phyloP scores from a whole-genome alignment of 2,888 invertebrate species.

The Trypoxylon attenuatum region DNA sequence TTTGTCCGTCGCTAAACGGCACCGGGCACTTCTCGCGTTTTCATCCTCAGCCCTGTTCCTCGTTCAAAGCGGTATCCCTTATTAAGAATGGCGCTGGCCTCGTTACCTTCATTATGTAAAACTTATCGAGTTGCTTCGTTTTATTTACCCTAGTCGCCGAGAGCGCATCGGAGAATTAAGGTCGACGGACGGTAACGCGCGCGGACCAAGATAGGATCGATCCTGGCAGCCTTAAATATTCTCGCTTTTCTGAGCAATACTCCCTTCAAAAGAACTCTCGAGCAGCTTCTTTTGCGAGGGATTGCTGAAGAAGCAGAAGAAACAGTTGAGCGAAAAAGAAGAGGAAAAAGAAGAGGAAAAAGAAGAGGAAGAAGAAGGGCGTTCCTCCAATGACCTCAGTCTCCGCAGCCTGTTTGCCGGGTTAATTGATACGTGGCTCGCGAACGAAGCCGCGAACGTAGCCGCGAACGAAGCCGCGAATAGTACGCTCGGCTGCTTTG shows the following conservation, averaged over 20 bases:
- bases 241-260: neutral
- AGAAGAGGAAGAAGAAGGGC: too few species aligned
- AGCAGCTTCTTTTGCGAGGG: too few species aligned
- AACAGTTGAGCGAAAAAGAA: too few species aligned
- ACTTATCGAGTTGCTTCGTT: conserved; percentile 2
- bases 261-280: neutral
- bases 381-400: neutral
- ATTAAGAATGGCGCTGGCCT: conserved; percentile 3
- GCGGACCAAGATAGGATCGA: too few species aligned
- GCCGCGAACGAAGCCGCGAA: neutral
- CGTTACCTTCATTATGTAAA: conserved; percentile 11
- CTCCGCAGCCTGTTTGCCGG: neutral
- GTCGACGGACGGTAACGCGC: too few species aligned
- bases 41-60: neutral
- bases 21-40: neutral
- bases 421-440: neutral
- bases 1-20: conserved; percentile 23
- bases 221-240: neutral
- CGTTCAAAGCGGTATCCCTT: conserved; percentile 19
- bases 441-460: neutral
- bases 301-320: neutral
- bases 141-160: too few species aligned
- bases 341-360: too few species aligned
- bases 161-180: neutral
- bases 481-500: neutral